phyloP scores from a whole-genome alignment of 2,888 invertebrate species.

The Acronicta aceris region DNA sequence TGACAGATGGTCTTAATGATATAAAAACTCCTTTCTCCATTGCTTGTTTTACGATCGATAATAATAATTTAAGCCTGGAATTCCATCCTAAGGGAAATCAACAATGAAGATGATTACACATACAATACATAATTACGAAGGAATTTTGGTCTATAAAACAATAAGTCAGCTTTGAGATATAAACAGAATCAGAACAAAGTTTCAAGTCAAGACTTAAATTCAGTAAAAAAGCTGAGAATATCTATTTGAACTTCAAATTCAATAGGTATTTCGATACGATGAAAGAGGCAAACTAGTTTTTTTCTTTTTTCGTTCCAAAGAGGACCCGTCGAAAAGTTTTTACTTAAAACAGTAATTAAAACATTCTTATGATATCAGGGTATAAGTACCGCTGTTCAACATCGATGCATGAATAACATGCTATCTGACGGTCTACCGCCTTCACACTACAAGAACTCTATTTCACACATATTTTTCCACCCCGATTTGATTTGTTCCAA shows the following conservation, averaged over 20 bases:
- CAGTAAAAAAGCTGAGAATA: too few relatives aligned
- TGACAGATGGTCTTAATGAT: conserved; percentile 17
- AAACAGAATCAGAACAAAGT: too few relatives aligned
- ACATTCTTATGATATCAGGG: conserved; percentile 70
- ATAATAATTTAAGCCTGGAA: conserved; percentile 16
- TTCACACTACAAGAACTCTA: conserved; percentile 11
- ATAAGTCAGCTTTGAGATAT: too few relatives aligned
- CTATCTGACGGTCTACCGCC: conserved; percentile 28
- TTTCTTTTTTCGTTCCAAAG: not conserved
- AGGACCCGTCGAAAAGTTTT: not conserved
- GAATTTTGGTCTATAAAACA: too few relatives aligned
- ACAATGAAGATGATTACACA: not conserved
- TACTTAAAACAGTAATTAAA: conserved; percentile 63
- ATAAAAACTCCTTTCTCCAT: conserved; percentile 28
- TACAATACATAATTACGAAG: too few relatives aligned
- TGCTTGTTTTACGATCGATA: conserved; percentile 4
- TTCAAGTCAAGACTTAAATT: too few relatives aligned
- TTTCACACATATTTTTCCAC: conserved; percentile 9
- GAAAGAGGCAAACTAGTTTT: too few relatives aligned
- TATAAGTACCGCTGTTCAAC: conserved; percentile 62
- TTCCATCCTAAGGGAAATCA: conserved; percentile 12
- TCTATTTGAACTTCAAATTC: too few relatives aligned
- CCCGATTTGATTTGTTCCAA: conserved; percentile 17
- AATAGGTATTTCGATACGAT: too few relatives aligned
- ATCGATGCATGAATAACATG: conserved; percentile 67